These are phyloP conservation scores for Xiphorhynchus erythropygius DNA, from an alignment of 2,797 vertebrate genomes.

Conservation along the genomic window DNA sequence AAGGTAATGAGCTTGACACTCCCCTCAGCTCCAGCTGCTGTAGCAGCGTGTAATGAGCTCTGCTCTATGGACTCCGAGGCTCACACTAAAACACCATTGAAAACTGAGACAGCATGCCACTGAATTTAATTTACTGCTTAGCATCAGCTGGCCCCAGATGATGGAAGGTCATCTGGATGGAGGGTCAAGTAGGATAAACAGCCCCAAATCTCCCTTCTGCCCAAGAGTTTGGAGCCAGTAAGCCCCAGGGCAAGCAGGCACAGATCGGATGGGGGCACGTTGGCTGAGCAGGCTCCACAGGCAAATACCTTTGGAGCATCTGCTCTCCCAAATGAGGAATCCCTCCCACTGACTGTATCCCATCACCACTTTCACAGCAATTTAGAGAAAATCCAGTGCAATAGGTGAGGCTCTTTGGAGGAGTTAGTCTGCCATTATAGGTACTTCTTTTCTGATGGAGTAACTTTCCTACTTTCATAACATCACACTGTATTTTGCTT, in stretches of 20 bases:
- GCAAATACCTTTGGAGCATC: slow-evolving; percentile 39
- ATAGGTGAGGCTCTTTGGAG: neutral
- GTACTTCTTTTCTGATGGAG: neutral
- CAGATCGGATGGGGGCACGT: neutral
- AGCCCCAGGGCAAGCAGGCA: neutral
- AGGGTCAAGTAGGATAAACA: slow-evolving; percentile 60
- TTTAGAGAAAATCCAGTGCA: neutral
- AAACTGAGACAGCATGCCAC: slow-evolving; percentile 46
- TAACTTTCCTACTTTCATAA: neutral
- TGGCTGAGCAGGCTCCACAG: neutral
- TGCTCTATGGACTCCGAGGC: neutral
- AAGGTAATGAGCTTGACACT: slow-evolving; percentile 47
- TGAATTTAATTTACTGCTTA: slow-evolving; percentile 69
- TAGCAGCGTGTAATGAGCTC: slow-evolving; percentile 45
- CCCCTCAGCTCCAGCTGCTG: slow-evolving; percentile 58
- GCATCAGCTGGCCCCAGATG: slow-evolving; percentile 57
- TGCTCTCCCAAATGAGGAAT: slow-evolving; percentile 4
- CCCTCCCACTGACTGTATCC: neutral
- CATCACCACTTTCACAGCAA: neutral
- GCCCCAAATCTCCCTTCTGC: slow-evolving; percentile 51
- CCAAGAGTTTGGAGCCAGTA: neutral
- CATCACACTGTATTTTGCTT: neutral
- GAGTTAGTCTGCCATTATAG: neutral
- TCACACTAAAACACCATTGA: slow-evolving; percentile 28
- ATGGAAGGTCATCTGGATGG: slow-evolving; percentile 51